These are phyloP conservation scores for Phyllostomus discolor DNA, from an alignment of 2,113 vertebrate species.

Conservation along the genomic window DNA sequence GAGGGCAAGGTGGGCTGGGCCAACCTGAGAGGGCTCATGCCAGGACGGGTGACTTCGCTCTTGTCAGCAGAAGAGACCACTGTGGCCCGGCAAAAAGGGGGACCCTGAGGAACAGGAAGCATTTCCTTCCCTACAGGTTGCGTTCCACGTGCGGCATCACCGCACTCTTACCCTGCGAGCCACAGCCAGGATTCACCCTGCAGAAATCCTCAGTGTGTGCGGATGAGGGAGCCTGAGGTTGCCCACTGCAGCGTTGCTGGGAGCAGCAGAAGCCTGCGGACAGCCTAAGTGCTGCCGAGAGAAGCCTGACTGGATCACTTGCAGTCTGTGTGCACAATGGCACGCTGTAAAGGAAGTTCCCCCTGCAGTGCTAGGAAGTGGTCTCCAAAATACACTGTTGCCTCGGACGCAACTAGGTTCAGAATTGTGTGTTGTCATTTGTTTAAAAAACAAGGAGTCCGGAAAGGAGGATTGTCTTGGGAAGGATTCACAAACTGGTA, in stretches of 20 bases:
- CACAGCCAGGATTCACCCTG: background rate
- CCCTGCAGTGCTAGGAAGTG: background rate
- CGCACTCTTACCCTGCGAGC: fast-evolving
- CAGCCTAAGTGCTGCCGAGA: background rate
- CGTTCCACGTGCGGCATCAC: fast-evolving
- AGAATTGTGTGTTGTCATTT: background rate
- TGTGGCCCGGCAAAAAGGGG: background rate
- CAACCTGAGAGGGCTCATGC: background rate
- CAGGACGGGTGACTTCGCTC: background rate
- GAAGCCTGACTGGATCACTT: background rate
- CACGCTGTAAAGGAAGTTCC: background rate
- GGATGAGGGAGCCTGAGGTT: background rate
- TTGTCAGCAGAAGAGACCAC: background rate
- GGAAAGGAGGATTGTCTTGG: background rate
- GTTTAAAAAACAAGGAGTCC: background rate
- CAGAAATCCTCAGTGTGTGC: background rate
- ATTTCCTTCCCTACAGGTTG: background rate
- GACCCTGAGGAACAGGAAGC: background rate
- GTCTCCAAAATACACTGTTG: background rate
- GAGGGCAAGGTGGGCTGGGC: background rate
- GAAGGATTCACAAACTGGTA: background rate
- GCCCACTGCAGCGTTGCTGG: background rate
- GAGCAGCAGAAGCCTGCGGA: background rate
- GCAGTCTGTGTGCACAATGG: background rate
- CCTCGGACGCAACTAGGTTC: background rate